Evolutionary conservation across 2,888 invertebrate species (phyloP).

Genomic region (Aphidius colemani): DNA sequence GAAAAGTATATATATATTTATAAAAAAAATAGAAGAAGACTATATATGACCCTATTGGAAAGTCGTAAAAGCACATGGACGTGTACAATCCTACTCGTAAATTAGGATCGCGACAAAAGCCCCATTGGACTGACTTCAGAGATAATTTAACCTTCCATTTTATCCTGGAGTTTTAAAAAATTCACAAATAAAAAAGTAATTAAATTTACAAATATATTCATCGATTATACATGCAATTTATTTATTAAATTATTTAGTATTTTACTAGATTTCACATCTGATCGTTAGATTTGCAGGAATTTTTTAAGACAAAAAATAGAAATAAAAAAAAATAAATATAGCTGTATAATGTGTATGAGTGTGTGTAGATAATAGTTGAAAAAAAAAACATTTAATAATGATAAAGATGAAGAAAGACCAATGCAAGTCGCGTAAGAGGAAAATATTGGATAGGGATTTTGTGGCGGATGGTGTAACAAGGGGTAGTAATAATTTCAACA

Average conservation of each 20-base stretch:
- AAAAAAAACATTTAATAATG: not conserved
- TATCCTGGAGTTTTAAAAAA: slow-evolving; percentile 31
- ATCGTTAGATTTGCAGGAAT: slow-evolving; percentile 15
- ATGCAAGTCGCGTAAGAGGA: not conserved
- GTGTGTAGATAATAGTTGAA: slow-evolving; percentile 30
- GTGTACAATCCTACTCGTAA: slow-evolving; percentile 55
- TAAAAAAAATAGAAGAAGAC: slow-evolving; percentile 42
- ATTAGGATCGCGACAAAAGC: slow-evolving; percentile 58
- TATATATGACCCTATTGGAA: slow-evolving; percentile 53
- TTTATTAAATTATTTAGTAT: not conserved
- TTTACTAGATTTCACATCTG: slow-evolving; percentile 12
- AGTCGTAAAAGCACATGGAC: slow-evolving; percentile 55
- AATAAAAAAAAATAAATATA: not conserved
- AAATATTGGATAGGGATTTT: slow-evolving; percentile 33
- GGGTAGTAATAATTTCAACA: slow-evolving; percentile 57
- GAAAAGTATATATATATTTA: slow-evolving; percentile 26
- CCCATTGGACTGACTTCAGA: slow-evolving; percentile 46
- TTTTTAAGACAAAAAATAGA: not conserved
- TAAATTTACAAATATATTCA: not conserved
- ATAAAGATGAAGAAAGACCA: too few species aligned
- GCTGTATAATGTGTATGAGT: slow-evolving; percentile 20
- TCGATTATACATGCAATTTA: too few species aligned
- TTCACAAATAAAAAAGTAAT: not conserved
- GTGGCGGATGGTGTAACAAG: slow-evolving; percentile 45
- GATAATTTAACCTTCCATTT: slow-evolving; percentile 14